Evolutionary conservation across 2,113 vertebrate genomes (phyloP), one percentile per base, ranked within the genome.

Genomic region (Cyanoliseus patagonus): DNA sequence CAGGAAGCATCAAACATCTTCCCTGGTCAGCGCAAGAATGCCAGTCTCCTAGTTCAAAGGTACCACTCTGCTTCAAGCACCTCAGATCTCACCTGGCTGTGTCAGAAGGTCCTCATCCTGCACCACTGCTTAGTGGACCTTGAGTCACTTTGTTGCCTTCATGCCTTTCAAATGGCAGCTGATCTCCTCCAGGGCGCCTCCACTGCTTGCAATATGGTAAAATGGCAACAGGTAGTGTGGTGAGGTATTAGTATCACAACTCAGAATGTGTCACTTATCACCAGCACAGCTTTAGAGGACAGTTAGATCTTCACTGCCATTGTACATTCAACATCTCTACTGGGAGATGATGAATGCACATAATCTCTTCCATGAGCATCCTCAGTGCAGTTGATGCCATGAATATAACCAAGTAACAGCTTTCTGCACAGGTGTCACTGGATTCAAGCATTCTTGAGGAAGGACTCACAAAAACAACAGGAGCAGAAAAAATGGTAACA

Each of bases 111-210:
- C 14, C n/a, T 75, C 27, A 76, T 80, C n/a, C 33, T 59, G 16
- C 30, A 47, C 2, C 0, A 1, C 9, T n/a, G n/a, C 19, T 16
- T 22, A 23, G 37, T 35, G 46, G 9, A 72, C 6, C 7, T 30
- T 73, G 59, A 68, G 66, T 37, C 19, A 52, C 17, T 86, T 86
- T 41, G 7, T 20, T 14, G 2, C 3, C 5, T n/a, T 75, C 27
- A 37, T 20, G 8, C 11, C 14, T 69, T 80, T 59, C 44, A 74
- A 31, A 28, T 49, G 42, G 35, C 6, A 7, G 19, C 13, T 52
- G 16, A 31, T 27, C 11, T 63, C 17, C 37, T 57, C 13, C 24
- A 24, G 14, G 12, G 7, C 39, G 39, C 10, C 8, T 59, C 19
- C 17, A 42, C 19, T 47, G 8, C 14, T 28, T 73, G 9, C 22